Evolutionary conservation across 2,888 invertebrate genomes (phyloP).

Genomic region (Lasioglossum calceatum): DNA sequence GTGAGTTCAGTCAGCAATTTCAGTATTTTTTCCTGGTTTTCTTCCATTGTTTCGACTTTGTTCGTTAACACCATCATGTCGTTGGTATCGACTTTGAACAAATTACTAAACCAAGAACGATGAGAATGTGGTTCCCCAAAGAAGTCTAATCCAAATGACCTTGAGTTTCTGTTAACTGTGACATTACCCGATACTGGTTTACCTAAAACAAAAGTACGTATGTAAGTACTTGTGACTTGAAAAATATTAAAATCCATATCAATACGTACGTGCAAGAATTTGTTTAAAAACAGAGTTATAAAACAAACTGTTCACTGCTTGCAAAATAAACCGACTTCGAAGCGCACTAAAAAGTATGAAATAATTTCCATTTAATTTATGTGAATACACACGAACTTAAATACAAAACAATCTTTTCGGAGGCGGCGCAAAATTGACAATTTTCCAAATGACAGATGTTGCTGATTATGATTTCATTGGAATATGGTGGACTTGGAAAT

Average conservation of each 20-base stretch:
- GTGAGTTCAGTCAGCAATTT: slow-evolving; percentile 42
- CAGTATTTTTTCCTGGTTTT: slow-evolving; percentile 53
- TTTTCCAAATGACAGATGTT: too few species aligned
- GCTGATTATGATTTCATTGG: too few species aligned
- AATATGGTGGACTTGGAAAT: too few species aligned
- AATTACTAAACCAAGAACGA: slow-evolving; percentile 49
- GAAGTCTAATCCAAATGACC: background rate
- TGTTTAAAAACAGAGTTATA: background rate
- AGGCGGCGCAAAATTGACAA: too few species aligned
- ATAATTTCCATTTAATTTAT: too few species aligned
- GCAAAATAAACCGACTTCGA: too few species aligned
- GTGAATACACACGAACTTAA: too few species aligned
- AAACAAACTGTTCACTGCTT: background rate
- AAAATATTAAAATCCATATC: background rate
- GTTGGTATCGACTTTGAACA: slow-evolving; percentile 42
- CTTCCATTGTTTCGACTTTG: slow-evolving; percentile 56
- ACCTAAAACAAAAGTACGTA: slow-evolving; percentile 23
- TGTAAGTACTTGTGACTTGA: background rate
- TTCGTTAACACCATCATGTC: slow-evolving; percentile 2
- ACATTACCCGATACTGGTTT: background rate
- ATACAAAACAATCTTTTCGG: too few species aligned
- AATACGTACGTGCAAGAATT: background rate
- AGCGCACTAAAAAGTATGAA: too few species aligned
- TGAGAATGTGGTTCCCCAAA: slow-evolving; percentile 44
- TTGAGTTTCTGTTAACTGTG: background rate